These are phyloP conservation scores for Temnothorax nylanderi DNA, from an alignment of 1,140 invertebrate species.

Conservation along the genomic window DNA sequence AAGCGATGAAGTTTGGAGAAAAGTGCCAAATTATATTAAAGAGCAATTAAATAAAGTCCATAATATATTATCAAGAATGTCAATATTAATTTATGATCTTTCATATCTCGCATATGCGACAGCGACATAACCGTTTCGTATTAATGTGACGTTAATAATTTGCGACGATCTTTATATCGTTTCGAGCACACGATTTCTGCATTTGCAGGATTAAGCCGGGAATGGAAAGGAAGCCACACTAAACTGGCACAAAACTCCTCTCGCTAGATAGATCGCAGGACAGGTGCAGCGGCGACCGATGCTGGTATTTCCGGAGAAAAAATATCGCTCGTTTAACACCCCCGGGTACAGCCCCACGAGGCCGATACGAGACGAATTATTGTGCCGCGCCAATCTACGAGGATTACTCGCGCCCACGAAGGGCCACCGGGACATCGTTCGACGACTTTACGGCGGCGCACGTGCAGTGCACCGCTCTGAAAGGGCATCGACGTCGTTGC, in stretches of 20 bases:
- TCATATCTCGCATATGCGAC: background rate
- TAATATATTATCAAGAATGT: conserved; percentile 20
- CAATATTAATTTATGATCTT: conserved; percentile 24
- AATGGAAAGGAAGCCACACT: conserved; percentile 31
- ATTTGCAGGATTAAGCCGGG: conserved; percentile 21
- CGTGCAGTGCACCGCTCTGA: conserved; percentile 34
- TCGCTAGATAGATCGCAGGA: conserved; percentile 61
- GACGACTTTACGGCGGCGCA: conserved; percentile 66
- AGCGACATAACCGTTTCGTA: background rate
- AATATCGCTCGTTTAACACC: conserved; percentile 72
- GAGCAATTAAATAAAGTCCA: conserved; percentile 22
- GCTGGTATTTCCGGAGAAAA: conserved; percentile 51
- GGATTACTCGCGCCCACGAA: conserved; percentile 67
- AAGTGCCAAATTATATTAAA: background rate
- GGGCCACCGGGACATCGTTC: conserved; percentile 63
- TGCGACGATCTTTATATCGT: conserved; percentile 4
- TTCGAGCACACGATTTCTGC: background rate
- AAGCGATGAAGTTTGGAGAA: background rate
- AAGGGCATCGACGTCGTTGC: conserved; percentile 57
- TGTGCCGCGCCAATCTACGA: conserved; percentile 70
- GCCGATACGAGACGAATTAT: conserved; percentile 73
- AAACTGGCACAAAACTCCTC: conserved; percentile 3
- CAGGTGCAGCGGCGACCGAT: conserved; percentile 60
- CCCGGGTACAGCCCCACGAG: conserved; percentile 40
- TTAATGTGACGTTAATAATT: conserved; percentile 44